These are phyloP conservation scores for Lucilia cuprina DNA, from an alignment of 1,140 invertebrate genomes.

Conservation along the genomic window DNA sequence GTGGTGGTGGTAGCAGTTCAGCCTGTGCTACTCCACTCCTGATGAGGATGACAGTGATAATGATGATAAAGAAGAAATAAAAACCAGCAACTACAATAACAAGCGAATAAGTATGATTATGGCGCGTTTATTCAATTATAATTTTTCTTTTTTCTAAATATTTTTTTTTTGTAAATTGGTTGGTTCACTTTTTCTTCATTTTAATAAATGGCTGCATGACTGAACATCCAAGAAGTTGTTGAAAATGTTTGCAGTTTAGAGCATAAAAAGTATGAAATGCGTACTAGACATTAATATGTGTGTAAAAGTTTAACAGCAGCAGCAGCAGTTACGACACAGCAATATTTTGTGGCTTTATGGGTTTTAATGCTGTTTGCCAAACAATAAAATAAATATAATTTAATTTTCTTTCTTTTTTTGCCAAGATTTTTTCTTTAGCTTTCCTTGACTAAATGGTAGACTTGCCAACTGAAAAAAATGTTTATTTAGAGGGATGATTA, in stretches of 20 bases:
- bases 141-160: constrained; percentile 38
- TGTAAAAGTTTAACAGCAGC: background rate
- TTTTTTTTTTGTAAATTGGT: background rate
- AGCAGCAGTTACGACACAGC: background rate
- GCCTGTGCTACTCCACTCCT: background rate
- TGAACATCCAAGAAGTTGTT: constrained; percentile 59
- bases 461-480: background rate
- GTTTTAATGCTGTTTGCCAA: constrained; percentile 56
- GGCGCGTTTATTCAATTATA: constrained; percentile 61
- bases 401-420: background rate
- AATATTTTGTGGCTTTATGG: constrained; percentile 53
- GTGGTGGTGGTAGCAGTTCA: constrained; percentile 24
- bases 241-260: background rate
- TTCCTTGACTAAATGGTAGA: background rate
- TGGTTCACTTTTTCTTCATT: background rate
- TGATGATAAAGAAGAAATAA: background rate
- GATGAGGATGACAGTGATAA: constrained; percentile 15
- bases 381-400: constrained; percentile 58
- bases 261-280: background rate
- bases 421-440: background rate
- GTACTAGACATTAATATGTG: background rate
- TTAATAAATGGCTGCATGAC: constrained; percentile 47
- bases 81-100: background rate
- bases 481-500: constrained; percentile 23
- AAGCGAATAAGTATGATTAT: constrained; percentile 37